These are phyloP conservation scores for Trididemnum miniatum DNA, from an alignment of 23 tunicate species.

Conservation along the genomic window DNA sequence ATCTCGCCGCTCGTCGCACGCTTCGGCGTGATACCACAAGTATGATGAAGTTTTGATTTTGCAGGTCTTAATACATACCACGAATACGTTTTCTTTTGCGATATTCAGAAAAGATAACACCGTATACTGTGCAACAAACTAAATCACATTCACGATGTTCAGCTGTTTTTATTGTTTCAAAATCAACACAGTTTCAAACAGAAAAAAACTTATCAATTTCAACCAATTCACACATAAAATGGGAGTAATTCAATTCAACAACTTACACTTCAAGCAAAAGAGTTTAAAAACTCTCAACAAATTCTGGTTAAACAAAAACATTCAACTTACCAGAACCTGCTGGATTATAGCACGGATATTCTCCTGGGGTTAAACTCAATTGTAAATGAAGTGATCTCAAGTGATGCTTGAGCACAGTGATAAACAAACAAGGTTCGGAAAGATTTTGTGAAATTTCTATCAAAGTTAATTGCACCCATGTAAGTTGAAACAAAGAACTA, in stretches of 20 bases:
- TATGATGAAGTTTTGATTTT: too few species aligned
- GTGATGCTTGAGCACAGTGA: not conserved
- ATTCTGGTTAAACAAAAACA: not conserved
- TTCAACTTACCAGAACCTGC: not conserved
- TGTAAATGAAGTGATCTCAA: not conserved
- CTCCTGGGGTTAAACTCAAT: not conserved
- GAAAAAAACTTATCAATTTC: not conserved
- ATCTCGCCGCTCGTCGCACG: too few species aligned
- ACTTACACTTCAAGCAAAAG: not conserved
- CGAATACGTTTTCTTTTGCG: too few species aligned
- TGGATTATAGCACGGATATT: not conserved
- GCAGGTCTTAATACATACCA: too few species aligned
- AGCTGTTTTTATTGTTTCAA: too few species aligned
- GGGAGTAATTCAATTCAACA: too few species aligned
- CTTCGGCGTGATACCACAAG: too few species aligned
- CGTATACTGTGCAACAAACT: too few species aligned
- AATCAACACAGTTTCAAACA: not conserved
- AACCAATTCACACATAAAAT: too few species aligned
- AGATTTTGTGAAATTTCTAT: not conserved
- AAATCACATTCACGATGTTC: too few species aligned
- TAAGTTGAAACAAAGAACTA: not conserved
- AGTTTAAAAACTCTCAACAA: not conserved
- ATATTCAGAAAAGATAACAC: too few species aligned
- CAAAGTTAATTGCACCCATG: not conserved
- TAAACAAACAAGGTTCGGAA: not conserved